Percentiles rank a stretch among this genome's conserved stretches.
Conservation (phyloP, 2,888 invertebrate species). For the Rapana venosa region DNA sequence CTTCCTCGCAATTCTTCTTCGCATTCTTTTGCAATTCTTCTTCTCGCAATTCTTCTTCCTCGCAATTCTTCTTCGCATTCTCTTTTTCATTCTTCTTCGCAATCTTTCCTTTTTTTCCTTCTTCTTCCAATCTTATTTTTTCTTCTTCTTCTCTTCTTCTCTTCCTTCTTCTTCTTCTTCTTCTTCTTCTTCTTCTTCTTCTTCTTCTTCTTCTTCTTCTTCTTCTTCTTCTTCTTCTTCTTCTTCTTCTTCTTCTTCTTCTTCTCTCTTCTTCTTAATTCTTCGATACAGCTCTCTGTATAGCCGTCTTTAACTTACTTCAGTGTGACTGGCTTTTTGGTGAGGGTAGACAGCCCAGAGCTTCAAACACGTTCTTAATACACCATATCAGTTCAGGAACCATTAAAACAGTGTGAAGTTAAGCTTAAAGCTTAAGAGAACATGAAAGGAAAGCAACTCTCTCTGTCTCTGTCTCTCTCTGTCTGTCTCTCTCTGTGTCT, state of each 20-base stretch:
- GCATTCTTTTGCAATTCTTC: neutral
- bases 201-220: neutral
- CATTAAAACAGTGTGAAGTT: too few relatives aligned
- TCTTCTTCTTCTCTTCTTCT: neutral
- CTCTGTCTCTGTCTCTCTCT: neutral
- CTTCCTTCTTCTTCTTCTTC: neutral
- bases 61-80: neutral
- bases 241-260: neutral
- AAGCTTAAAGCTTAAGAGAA: too few relatives aligned
- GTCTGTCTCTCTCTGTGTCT: constrained; percentile 20
- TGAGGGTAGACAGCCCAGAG: neutral
- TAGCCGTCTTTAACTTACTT: too few relatives aligned
- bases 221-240: neutral
- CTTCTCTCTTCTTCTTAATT: too few relatives aligned
- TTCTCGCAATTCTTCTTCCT: neutral
- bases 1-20: neutral
- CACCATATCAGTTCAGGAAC: too few relatives aligned
- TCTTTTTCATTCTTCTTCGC: neutral
- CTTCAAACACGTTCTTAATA: too few relatives aligned
- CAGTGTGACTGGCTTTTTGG: neutral
- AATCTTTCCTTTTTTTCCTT: neutral
- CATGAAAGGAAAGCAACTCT: neutral
- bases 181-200: neutral
- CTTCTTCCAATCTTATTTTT: neutral
- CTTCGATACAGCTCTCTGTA: too few relatives aligned